Conservation (phyloP, 2,888 invertebrate genomes). For the Elegia similella region DNA sequence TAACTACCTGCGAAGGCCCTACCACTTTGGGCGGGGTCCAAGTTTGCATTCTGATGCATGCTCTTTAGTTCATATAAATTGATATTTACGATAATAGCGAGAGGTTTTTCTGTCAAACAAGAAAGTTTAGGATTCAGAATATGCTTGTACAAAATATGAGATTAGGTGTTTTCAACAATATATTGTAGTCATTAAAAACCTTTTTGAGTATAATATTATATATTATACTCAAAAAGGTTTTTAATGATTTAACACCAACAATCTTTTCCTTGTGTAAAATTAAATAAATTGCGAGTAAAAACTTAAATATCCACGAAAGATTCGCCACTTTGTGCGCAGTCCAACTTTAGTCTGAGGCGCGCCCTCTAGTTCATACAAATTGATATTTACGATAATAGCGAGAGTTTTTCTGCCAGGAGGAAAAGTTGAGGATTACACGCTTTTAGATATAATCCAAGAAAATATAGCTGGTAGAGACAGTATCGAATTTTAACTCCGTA, state of each 20-base stretch:
- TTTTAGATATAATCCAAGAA: constrained; percentile 71
- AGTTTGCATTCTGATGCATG: constrained; percentile 49
- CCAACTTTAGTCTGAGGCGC: constrained; percentile 48
- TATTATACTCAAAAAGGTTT: too few species aligned
- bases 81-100: constrained; percentile 80
- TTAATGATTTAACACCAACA: too few species aligned
- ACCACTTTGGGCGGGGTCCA: too few species aligned
- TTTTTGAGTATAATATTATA: too few species aligned
- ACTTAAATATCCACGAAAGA: too few species aligned
- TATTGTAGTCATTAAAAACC: too few species aligned
- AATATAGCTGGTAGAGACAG: constrained; percentile 65
- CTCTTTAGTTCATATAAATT: constrained; percentile 79
- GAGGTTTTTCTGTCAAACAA: constrained; percentile 74
- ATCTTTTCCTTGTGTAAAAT: too few species aligned
- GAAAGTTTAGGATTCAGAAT: constrained; percentile 73
- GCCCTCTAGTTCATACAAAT: constrained; percentile 79
- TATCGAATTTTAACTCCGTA: constrained; percentile 1
- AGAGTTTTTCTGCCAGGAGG: constrained; percentile 73
- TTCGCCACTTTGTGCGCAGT: too few species aligned
- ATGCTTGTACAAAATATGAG: too few species aligned
- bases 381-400: constrained; percentile 81
- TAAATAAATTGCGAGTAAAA: too few species aligned
- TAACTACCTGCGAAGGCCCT: too few species aligned
- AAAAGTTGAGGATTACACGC: constrained; percentile 74
- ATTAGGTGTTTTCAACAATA: too few species aligned